Base-by-base conservation (phyloP, 2,113 vertebrate genomes). In the Pao palembangensis region DNA sequence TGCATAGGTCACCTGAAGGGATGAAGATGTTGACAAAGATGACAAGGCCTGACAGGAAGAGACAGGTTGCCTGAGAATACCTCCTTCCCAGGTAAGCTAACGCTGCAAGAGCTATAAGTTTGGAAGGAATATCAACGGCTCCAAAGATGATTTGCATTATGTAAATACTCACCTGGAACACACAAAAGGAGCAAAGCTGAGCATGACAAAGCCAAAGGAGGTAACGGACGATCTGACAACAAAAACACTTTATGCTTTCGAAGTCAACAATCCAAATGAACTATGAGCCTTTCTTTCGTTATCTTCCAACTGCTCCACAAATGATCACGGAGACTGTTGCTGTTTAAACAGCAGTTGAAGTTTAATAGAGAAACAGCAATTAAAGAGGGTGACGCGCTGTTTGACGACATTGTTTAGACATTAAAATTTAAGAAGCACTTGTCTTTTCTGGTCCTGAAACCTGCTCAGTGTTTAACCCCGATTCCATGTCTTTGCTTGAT, bases 71-170 rank as follows among this genome's bases (percentile, higher is more conserved):
- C 69, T 94, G 92, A 0, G 94, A 89, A 18, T 92, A 49, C 7
- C 93, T 82, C 31, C 95, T 91, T 25, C 96, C 96, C 0, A 94
- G 46, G 67, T 79, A 91, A 80, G 84, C 93, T 64, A 96, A 80
- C 72, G 90, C 80, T 2, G 88, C 31, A 34, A 94, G 91, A 70
- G 90, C 81, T 10, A 92, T 2, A 3, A 95, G 18, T 49, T 97
- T 98, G 79, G 94, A 92, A 0, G 96, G 96, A 80, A 96, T 58
- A 67, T 98, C 95, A 0, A 98, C 92, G 0, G 88, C 91, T 0
- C 93, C 94, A 0, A 97, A 98, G 66, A 97, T 94, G 52, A 95
- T 76, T 85, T 98, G 96, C 64, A 96, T 92, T 49, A 94, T 85
- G 87, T 95, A 96, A 70, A 98, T 93, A 85, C 88, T 94, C 64